Percentiles rank a stretch among this genome's conserved stretches.
phyloP scores from a whole-genome alignment of 1,140 invertebrate genomes.

The Augochlora pura region DNA sequence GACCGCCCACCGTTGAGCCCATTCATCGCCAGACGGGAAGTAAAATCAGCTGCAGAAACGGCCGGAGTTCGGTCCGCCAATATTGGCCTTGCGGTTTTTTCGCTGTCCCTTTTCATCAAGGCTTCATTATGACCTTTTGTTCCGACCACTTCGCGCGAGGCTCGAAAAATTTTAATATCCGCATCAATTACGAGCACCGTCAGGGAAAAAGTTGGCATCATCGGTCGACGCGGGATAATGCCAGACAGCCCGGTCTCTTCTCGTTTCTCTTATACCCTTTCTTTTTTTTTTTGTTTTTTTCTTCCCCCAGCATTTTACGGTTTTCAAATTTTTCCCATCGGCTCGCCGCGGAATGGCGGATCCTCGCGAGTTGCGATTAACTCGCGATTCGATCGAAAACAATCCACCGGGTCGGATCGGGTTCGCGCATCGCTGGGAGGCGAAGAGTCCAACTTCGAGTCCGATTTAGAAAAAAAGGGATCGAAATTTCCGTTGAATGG shows the following conservation, averaged over 20 bases:
- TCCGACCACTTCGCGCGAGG: background rate
- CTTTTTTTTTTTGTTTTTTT: too few relatives aligned
- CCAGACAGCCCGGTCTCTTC: slow-evolving; percentile 20
- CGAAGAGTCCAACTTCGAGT: background rate
- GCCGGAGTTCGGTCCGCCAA: background rate
- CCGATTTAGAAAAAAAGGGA: background rate
- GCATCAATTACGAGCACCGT: slow-evolving; percentile 15
- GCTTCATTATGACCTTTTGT: slow-evolving; percentile 9
- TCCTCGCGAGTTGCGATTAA: slow-evolving; percentile 15
- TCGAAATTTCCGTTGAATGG: slow-evolving; percentile 16
- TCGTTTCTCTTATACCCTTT: too few relatives aligned
- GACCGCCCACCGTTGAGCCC: background rate
- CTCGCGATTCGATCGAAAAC: slow-evolving; percentile 40
- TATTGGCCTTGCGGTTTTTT: slow-evolving; percentile 16
- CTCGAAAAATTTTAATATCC: slow-evolving; percentile 37
- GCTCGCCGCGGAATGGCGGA: too few relatives aligned
- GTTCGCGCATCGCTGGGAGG: slow-evolving; percentile 1
- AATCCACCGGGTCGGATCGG: background rate
- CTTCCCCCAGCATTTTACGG: too few relatives aligned
- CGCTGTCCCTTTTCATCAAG: background rate
- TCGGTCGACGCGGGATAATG: background rate
- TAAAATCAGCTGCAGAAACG: slow-evolving; percentile 17
- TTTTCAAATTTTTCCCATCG: too few relatives aligned
- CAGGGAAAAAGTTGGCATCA: slow-evolving; percentile 11
- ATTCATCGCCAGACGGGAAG: background rate